Conservation (phyloP, 2,888 invertebrate genomes). For the Amiota minor region DNA sequence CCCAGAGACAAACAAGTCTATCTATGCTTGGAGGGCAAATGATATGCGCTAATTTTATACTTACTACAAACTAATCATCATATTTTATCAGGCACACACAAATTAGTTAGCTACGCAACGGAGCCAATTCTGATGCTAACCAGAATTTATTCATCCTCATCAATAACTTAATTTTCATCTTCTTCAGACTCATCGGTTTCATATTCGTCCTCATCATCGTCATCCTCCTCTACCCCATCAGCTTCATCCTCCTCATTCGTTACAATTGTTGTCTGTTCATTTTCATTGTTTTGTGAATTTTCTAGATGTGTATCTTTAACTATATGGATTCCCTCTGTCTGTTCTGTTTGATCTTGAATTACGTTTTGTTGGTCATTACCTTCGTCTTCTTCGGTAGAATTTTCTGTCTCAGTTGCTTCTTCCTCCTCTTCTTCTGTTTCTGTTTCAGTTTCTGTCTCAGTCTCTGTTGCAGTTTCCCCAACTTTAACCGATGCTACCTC, state of each 20-base stretch:
- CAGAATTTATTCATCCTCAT: background rate
- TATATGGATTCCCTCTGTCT: constrained; percentile 1
- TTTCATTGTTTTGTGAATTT: no score
- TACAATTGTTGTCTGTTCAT: background rate
- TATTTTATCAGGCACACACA: background rate
- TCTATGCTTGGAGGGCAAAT: no score
- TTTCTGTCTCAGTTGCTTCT: constrained; percentile 21
- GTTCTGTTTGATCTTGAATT: background rate
- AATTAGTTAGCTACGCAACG: no score
- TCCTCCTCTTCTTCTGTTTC: constrained; percentile 4
- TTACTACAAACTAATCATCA: background rate
- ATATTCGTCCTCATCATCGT: constrained; percentile 30
- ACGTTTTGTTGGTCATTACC: background rate
- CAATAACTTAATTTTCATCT: constrained; percentile 26
- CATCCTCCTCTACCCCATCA: constrained; percentile 30
- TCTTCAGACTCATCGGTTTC: constrained; percentile 41
- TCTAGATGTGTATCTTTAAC: background rate
- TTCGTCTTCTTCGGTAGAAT: background rate
- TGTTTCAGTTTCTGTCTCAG: constrained; percentile 4
- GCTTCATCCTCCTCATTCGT: constrained; percentile 24
- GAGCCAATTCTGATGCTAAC: no score
- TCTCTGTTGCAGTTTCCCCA: constrained; percentile 12
- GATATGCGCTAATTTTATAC: background rate
- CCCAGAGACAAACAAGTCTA: no score
- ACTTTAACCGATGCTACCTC: constrained; percentile 3